These are phyloP conservation scores for Caprella mutica DNA, from an alignment of 2,888 invertebrate species.

Conservation along the genomic window DNA sequence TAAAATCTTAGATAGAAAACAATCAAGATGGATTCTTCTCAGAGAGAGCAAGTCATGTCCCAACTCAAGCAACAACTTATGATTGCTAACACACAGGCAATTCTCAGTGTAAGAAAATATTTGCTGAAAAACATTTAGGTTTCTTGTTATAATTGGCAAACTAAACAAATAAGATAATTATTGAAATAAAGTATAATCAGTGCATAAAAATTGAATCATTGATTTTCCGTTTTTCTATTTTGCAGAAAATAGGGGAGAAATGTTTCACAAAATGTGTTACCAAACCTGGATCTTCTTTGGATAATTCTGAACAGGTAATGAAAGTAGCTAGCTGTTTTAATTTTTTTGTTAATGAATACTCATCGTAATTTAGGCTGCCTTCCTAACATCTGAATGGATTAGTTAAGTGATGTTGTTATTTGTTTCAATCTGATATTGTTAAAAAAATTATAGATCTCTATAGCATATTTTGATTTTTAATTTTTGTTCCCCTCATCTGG, in stretches of 20 bases:
- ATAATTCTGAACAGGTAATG: conserved; percentile 71
- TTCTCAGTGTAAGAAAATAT: conserved; percentile 56
- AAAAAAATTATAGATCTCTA: neutral
- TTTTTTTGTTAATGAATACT: neutral
- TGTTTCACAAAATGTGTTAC: conserved; percentile 88
- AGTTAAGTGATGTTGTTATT: neutral
- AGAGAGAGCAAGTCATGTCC: conserved; percentile 81
- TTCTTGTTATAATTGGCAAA: neutral
- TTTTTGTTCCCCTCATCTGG: too few species aligned
- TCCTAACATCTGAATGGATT: neutral
- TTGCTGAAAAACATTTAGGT: neutral
- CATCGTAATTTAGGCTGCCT: neutral
- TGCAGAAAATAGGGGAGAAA: conserved; percentile 89
- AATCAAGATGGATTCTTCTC: conserved; percentile 51
- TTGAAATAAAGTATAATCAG: neutral
- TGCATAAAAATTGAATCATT: too few species aligned
- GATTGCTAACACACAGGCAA: conserved; percentile 82
- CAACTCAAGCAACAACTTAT: conserved; percentile 92
- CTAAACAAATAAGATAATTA: too few species aligned
- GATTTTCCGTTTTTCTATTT: too few species aligned
- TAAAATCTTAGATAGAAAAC: too few species aligned
- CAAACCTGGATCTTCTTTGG: conserved; percentile 80
- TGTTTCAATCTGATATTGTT: neutral
- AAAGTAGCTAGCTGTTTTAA: conserved; percentile 18
- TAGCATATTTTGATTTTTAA: too few species aligned